phyloP scores from a whole-genome alignment of 2,113 vertebrate species.

The Phalacrocorax pelagicus region DNA sequence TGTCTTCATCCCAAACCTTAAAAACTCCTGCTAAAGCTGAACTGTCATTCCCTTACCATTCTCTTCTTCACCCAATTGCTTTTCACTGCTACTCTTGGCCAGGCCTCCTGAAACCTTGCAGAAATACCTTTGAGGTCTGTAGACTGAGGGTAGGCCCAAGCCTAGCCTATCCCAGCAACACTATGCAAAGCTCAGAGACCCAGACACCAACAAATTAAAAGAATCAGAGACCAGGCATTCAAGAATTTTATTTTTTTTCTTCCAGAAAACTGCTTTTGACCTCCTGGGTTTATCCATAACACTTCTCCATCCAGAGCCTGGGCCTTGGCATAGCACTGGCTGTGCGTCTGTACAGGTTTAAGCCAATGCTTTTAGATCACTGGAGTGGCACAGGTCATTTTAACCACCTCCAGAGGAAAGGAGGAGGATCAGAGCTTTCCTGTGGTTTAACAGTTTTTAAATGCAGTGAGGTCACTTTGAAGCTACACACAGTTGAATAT shows the following conservation, averaged over 20 bases:
- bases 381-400: background rate
- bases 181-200: background rate
- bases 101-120: background rate
- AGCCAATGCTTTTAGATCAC: background rate
- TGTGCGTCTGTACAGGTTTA: background rate
- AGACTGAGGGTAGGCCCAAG: background rate
- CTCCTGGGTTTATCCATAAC: background rate
- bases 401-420: background rate
- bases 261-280: background rate
- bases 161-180: background rate
- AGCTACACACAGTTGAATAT: accelerated
- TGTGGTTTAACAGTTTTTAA: background rate
- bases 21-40: background rate
- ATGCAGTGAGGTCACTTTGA: background rate
- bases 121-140: background rate
- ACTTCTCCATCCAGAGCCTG: background rate
- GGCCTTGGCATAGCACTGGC: background rate
- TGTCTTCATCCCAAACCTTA: background rate
- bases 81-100: background rate
- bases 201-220: background rate
- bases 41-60: background rate
- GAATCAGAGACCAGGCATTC: background rate
- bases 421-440: background rate
- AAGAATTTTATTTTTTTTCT: background rate
- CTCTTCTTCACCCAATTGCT: background rate